Conservation (phyloP, 1,140 invertebrate genomes). For the Aleiodes sp. region DNA sequence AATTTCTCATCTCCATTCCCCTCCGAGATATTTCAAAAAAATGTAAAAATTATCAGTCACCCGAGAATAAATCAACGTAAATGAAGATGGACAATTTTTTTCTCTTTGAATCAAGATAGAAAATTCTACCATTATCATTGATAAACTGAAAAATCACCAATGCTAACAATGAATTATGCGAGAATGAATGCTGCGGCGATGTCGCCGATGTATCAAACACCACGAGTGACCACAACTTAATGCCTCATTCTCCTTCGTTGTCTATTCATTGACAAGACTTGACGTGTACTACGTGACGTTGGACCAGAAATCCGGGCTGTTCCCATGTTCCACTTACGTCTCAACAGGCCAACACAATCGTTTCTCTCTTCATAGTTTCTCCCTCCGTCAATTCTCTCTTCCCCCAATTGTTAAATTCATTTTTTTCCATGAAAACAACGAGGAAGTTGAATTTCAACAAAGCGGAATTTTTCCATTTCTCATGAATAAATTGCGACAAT, state of each 20-base stretch:
- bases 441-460: no score
- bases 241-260: conserved; percentile 62
- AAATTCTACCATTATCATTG: conserved; percentile 57
- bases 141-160: conserved; percentile 53
- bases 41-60: no score
- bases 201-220: conserved; percentile 61
- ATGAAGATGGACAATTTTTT: no score
- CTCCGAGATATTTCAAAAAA: no score
- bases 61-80: no score
- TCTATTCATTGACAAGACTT: conserved; percentile 61
- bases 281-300: conserved; percentile 59
- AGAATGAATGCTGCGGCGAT: conserved; percentile 63
- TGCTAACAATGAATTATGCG: conserved; percentile 63
- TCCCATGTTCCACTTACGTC: conserved; percentile 59
- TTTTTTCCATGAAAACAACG: neutral
- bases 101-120: no score
- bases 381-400: neutral
- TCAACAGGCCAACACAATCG: conserved; percentile 26
- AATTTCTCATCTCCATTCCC: no score
- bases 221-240: conserved; percentile 56
- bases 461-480: no score
- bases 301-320: conserved; percentile 61
- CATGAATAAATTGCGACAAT: no score
- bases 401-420: neutral
- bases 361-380: neutral